Evolutionary conservation across 2,113 vertebrate species (phyloP), one percentile per base, ranked within the genome.

Genomic region (Cephalopterus ornatus): DNA sequence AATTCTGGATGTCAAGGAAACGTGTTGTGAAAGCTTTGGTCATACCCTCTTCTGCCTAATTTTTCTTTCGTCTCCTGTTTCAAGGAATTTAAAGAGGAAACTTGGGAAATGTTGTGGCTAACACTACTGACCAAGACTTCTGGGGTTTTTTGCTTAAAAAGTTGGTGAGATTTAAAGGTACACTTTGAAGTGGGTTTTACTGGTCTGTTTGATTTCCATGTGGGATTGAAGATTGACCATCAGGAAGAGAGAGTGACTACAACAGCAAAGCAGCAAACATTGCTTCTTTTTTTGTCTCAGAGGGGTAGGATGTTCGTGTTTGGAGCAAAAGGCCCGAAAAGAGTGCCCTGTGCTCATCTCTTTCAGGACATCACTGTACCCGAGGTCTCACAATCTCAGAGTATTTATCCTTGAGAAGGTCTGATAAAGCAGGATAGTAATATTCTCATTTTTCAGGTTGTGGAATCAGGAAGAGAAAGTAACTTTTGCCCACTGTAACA

Each of bases 211-310:
- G 62, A 47, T 81, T 92, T 86, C 52, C 19, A 63, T 7, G 35
- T 8, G 32, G 12, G 14, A 41, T 71, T 14, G 30, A 39, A 87
- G 50, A 42, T 3, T 3, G 4, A 30, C 28, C 2, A 2, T 11
- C 17, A 41, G 20, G 18, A 12, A 59, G 20, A 89, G 56, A 18
- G 2, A 0, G 1, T 1, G 12, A 39, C 47, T 65, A 10, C 39
- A 79, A 37, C 3, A 55, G 30, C 33, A 73, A 77, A 72, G 28
- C 1, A 7, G 32, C 56, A 72, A 84, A 35, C 7, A 11, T 27
- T 15, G 6, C 5, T 46, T 47, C 18, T 30, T 32, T 8, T 24
- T 81, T 39, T 72, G 23, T 46, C 14, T 80, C 50, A 41, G 37
- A 41, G 27, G 14, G 7, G 33, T 39, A 28, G 47, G 11, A 35